Evolutionary conservation across 2,113 vertebrate species (phyloP).

Genomic region (Xenotilapia leptura): DNA sequence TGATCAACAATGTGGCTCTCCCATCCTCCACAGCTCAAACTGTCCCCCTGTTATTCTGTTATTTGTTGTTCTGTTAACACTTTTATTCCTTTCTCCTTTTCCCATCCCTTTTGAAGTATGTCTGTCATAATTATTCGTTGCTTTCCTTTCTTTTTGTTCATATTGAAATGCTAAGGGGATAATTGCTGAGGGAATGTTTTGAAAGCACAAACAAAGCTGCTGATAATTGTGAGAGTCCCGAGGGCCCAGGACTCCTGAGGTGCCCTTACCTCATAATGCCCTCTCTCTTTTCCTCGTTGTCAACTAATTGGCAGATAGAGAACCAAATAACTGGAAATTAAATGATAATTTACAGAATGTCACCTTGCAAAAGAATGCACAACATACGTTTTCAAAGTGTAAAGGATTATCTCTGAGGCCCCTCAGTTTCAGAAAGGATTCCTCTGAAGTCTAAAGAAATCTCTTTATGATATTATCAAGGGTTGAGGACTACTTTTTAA

Average conservation of each 20-base stretch:
- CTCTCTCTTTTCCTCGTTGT: background rate
- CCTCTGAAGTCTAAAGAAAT: background rate
- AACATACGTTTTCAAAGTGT: background rate
- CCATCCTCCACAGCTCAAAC: conserved; percentile 1
- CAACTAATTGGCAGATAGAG: conserved; percentile 1
- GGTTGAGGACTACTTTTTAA: background rate
- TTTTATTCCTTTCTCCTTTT: background rate
- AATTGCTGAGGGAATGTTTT: conserved; percentile 38
- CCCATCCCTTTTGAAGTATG: conserved; percentile 40
- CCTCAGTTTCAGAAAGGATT: background rate
- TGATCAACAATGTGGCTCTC: background rate
- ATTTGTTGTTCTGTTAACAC: conserved; percentile 4
- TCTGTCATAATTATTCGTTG: conserved; percentile 25
- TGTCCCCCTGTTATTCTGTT: background rate
- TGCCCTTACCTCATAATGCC: background rate
- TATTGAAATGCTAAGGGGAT: conserved; percentile 56
- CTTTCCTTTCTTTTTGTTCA: conserved; percentile 46
- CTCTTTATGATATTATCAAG: background rate
- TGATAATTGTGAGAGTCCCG: conserved; percentile 4
- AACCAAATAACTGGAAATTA: background rate
- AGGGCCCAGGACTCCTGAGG: conserved; percentile 10
- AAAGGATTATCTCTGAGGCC: background rate
- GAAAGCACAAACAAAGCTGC: conserved; percentile 38
- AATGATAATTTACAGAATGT: background rate
- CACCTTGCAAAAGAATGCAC: background rate